Percentiles rank a stretch among this genome's conserved stretches.
These are phyloP conservation scores for Furnarius figulus DNA, from an alignment of 2,113 vertebrate genomes.

Conservation along the genomic window DNA sequence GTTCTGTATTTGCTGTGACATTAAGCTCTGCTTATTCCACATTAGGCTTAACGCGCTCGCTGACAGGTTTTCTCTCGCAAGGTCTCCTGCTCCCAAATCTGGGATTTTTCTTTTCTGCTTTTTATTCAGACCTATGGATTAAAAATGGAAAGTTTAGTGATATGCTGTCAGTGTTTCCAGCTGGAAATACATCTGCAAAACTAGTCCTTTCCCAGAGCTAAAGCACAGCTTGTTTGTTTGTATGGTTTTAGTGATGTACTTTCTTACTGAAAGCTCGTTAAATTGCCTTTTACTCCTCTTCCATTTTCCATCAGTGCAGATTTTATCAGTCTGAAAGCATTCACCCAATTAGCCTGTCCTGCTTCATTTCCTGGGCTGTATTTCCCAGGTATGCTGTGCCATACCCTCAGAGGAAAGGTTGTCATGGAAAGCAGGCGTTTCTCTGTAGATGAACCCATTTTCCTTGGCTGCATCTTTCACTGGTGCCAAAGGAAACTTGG, in stretches of 20 bases:
- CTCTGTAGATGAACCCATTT: background rate
- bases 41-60: constrained; percentile 43
- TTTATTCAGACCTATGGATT: constrained; percentile 59
- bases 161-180: background rate
- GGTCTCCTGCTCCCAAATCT: constrained; percentile 48
- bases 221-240: background rate
- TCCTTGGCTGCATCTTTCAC: background rate
- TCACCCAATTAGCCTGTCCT: background rate
- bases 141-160: constrained; percentile 28
- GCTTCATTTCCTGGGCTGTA: background rate
- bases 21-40: constrained; percentile 67
- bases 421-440: background rate
- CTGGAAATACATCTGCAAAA: constrained; percentile 2
- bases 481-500: background rate
- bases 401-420: background rate
- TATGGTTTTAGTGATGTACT: background rate
- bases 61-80: constrained; percentile 42
- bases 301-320: constrained; percentile 5
- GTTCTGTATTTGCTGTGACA: constrained; percentile 64
- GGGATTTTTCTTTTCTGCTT: constrained; percentile 56
- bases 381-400: background rate
- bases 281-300: background rate
- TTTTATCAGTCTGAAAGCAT: constrained; percentile 15
- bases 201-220: background rate
- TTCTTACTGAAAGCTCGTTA: constrained; percentile 30